Evolutionary conservation across 35 echinoderm and acorn worm genomes (phyloP), one percentile per base, ranked within the genome.

Genomic region (Lytechinus variegatus): DNA sequence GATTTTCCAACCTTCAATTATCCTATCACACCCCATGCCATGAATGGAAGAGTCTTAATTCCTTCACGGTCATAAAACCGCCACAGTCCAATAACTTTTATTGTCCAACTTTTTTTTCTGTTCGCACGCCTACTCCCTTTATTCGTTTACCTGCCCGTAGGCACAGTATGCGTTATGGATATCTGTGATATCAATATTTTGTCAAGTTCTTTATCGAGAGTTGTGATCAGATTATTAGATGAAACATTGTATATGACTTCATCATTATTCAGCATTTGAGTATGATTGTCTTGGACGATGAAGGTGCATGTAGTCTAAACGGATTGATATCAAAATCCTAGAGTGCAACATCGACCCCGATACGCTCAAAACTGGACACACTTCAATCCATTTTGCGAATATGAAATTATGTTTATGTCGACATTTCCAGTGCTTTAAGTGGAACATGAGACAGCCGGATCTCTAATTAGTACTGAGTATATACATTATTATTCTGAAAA

Each of bases 51-150:
- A 79, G 66, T 79, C 66, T n/a, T 58, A 11, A 58, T 58, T 11
- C 9, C 33, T 44, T 44, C 56, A 58, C 13, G 56, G 56, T 58
- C 56, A 24, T 79, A 8, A 24, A 2, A 79, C 66, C 16, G 19
- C 66, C 66, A n/a, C 66, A 79, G 16, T n/a, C 21, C 66, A 79
- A 79, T 79, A 79, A 79, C 21, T 79, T 79, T 24, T 79, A 79
- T 79, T 79, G 66, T 79, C 66, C 19, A n/a, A 79, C 66, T 79
- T 79, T n/a, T n/a, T n/a, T n/a, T 79, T 79, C n/a, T 79, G 66
- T 79, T 79, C 66, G 24, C 66, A 79, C 66, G 24, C 14, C 66
- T 79, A 79, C 66, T 6, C 66, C 24, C 16, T 7, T 44, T 7
- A 79, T 79, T 19, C 19, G 8, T 24, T 79, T 24, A 79, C 66